phyloP scores from a whole-genome alignment of 1,140 invertebrate species.

The Papilio machaon region DNA sequence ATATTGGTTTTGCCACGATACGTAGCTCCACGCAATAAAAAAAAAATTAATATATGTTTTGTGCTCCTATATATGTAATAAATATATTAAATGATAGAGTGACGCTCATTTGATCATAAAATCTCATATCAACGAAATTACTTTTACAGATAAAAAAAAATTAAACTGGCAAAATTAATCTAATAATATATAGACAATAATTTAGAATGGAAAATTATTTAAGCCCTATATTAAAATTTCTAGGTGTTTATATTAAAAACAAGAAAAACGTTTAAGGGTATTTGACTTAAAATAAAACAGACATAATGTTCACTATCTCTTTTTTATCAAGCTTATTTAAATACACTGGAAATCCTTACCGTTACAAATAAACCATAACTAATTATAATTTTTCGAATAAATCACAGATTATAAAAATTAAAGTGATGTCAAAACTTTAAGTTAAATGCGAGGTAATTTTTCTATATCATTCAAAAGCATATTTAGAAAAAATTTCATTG shows the following conservation, averaged over 20 bases:
- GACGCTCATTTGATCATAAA: too few species aligned
- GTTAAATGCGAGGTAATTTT: not conserved
- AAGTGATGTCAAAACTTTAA: not conserved
- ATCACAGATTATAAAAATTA: not conserved
- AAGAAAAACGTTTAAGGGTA: not conserved
- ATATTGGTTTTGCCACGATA: too few species aligned
- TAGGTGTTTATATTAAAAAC: not conserved
- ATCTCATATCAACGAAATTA: not conserved
- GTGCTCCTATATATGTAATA: too few species aligned
- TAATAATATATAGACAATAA: slow-evolving; percentile 15
- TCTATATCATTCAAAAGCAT: not conserved
- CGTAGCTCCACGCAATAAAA: too few species aligned
- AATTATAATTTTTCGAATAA: not conserved
- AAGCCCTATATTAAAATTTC: not conserved
- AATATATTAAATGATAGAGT: too few species aligned
- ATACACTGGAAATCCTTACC: not conserved
- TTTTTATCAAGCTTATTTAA: not conserved
- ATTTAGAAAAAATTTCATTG: not conserved
- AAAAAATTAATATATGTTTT: too few species aligned
- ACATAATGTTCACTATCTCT: not conserved
- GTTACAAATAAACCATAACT: not conserved
- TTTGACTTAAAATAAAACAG: slow-evolving; percentile 2
- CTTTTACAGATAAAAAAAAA: not conserved
- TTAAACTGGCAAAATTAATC: not conserved
- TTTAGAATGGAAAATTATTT: slow-evolving; percentile 1